Evolutionary conservation across 2,888 invertebrate genomes (phyloP), one percentile per base, ranked within the genome.

Genomic region (Oscheius sp.): DNA sequence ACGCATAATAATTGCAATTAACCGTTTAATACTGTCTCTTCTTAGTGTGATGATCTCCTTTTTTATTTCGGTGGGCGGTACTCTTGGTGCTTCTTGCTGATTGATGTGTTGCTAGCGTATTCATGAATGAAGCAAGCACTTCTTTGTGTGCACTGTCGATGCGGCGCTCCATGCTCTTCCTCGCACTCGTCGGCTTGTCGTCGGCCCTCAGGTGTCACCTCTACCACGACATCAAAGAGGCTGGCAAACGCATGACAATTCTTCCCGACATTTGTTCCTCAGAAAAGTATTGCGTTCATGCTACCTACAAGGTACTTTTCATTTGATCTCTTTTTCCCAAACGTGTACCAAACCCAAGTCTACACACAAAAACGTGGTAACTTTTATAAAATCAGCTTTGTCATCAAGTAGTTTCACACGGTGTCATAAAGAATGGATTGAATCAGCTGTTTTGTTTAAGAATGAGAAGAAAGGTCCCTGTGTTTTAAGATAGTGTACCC

Each of bases 141-240:
- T 50, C 58, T 65, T 60, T 50, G 50, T 50, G 72, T 62, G 72
- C 60, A 60, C 72, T 51, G 60, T 65, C 74, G 70, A 50, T 70
- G 63, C 55, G 42, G 32, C 65, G 70, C 66, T 58, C 35, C 72
- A 59, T 76, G 51, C 76, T 60, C 66, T 33, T 63, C 57, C 50
- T 48, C 66, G 70, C 66, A 68, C 55, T 68, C 68, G 42, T 55
- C 35, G 68, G 68, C 55, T 37, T 68, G 33, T 53, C 59, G 21
- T 62, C 71, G 11, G 78, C 83, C 9, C 33, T 81, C 57, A 76
- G 78, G 57, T 84, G 85, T 70, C 76, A 78, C 37, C 75, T 80
- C 29, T 83, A 73, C 65, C 84, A 84, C 73, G 78, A 80, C 51
- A 81, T 83, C 65, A 70, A 70, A 48, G 83, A 85, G 70, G 82